Base-by-base conservation (phyloP, 2,797 vertebrate genomes). In the Eupleurogrammus muticus region DNA sequence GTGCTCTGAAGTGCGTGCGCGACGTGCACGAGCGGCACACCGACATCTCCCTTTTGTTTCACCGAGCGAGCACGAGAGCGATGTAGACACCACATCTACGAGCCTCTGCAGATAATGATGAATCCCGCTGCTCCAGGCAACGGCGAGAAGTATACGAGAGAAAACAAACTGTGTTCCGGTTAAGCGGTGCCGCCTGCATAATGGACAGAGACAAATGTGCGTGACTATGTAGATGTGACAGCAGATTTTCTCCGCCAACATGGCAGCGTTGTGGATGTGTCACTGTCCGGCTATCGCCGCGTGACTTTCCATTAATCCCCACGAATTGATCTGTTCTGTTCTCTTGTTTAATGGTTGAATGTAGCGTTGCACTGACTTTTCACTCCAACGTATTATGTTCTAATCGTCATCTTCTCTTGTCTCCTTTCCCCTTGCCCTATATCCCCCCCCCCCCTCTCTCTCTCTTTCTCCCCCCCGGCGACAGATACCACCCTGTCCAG, bases 401-500 rank as follows among this genome's bases (percentile, higher is more conserved):
- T 86, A 80, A 87, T 82, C 70, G 77, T 75, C 40, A 12, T 77
- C 61, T 55, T 70, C 61, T 67, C 53, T 40, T 13, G 12, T 44
- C 40, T 44, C 16, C 16, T 44, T 16, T 44, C 40, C 40, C 16
- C 40, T 17, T 17, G 16, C 40, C 40, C 40, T 17, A 14, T 42
- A 14, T 40, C 14, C 11, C 38, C 13, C 4, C 21, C 24, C 38
- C 48, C 53, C 40, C 38, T 70, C 9, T 68, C 35, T 65, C 54
- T 80, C 61, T 74, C 34, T 66, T 66, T 28, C 21, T 54, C 4
- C 75, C 63, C 73, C 38, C 77, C 2, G 51, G 13, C 74, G 76
- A 72, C 86, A 93, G 93, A 92, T 69, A 92, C 92, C 70, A 82
- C 85, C 88, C 89, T 94, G 83, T 91, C 89, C 61, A 90, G 82